Percentiles rank a stretch among this genome's conserved stretches.
Conservation (phyloP, 2,113 vertebrate genomes). For the Cervus canadensis region DNA sequence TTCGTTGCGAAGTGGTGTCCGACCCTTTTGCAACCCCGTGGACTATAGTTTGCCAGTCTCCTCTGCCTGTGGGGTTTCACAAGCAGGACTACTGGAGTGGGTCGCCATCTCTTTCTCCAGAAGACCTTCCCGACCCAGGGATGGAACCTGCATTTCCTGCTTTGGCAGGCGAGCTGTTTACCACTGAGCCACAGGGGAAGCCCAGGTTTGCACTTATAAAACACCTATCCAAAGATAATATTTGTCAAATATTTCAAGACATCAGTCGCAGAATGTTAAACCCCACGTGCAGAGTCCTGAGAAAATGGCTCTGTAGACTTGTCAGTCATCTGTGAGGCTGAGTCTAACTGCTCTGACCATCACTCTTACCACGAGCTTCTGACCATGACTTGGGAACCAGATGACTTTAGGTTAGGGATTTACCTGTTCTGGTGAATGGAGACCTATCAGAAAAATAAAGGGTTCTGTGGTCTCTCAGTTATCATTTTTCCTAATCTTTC, state of each 20-base stretch:
- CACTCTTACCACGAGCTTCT: rapidly evolving
- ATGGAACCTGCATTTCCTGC: not conserved
- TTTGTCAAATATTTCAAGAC: not conserved
- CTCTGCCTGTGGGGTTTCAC: not conserved
- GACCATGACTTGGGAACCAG: not conserved
- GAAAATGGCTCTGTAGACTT: rapidly evolving
- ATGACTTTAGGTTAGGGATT: not conserved
- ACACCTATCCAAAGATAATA: not conserved
- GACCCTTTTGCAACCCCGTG: rapidly evolving
- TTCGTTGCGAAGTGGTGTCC: not conserved
- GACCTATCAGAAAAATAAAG: not conserved
- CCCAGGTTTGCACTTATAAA: not conserved
- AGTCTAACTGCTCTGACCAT: rapidly evolving
- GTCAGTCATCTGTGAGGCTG: rapidly evolving
- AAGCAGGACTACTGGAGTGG: not conserved
- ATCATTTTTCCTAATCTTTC: not conserved
- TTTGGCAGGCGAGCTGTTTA: not conserved
- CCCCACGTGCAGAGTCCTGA: rapidly evolving
- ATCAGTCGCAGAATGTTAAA: not conserved
- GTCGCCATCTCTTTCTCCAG: not conserved
- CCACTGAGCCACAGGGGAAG: not conserved
- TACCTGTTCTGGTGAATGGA: not conserved
- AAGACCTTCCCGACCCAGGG: not conserved
- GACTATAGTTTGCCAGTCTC: no score
- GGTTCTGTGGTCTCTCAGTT: not conserved